Percentiles rank a stretch among this genome's conserved stretches.
Conservation (phyloP, 2,797 vertebrate genomes). For the Coreius guichenoti region DNA sequence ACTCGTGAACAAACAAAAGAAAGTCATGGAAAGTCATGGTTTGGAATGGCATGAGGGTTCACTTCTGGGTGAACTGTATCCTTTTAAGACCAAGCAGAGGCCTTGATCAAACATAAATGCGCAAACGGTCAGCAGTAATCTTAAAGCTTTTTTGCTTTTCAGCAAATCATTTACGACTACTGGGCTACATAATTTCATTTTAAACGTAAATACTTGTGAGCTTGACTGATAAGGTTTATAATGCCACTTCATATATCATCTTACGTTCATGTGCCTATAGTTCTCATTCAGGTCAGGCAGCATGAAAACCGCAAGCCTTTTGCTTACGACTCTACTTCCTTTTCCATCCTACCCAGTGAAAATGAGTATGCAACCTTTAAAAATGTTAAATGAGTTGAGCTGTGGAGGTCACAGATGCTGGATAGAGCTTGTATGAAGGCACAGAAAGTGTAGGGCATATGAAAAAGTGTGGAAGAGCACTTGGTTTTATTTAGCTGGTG, state of each 20-base stretch:
- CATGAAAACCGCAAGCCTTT: slow-evolving; percentile 33
- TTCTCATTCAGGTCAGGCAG: slow-evolving; percentile 35
- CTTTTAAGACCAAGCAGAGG: neutral
- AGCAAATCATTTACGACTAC: slow-evolving; percentile 5
- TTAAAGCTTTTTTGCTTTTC: slow-evolving; percentile 9
- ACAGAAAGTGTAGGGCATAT: slow-evolving; percentile 42
- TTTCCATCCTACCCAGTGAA: slow-evolving; percentile 41
- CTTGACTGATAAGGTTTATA: slow-evolving; percentile 30
- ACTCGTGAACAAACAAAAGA: no score
- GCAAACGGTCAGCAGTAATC: slow-evolving; percentile 6
- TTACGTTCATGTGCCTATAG: neutral
- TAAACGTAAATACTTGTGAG: slow-evolving; percentile 12
- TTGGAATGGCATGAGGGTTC: neutral
- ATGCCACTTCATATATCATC: neutral
- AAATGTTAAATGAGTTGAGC: slow-evolving; percentile 72
- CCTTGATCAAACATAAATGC: neutral
- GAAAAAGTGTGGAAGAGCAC: slow-evolving; percentile 29
- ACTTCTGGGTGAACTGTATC: neutral
- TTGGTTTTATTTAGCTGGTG: slow-evolving; percentile 79
- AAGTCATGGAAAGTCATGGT: neutral
- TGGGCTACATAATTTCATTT: neutral
- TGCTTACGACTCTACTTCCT: slow-evolving; percentile 31
- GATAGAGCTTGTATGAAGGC: slow-evolving; percentile 66
- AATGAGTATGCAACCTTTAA: slow-evolving; percentile 75
- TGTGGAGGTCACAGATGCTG: slow-evolving; percentile 63